phyloP scores from a whole-genome alignment of 64 coral and sea anemone genomes.

The Exaiptasia diaphana region DNA sequence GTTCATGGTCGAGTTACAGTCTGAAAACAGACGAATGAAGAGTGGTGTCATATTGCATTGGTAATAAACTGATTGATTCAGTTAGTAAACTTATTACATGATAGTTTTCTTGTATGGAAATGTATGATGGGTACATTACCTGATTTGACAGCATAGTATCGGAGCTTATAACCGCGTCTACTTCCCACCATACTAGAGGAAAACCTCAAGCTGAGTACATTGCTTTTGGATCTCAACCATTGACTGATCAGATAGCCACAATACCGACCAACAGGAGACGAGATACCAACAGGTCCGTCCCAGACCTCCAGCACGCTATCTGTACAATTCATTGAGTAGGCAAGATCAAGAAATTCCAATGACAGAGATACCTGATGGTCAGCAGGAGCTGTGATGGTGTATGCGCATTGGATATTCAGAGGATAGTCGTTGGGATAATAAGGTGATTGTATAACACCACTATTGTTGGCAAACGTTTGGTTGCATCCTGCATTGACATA shows the following conservation, averaged over 20 bases:
- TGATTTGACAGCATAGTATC: constrained; percentile 1
- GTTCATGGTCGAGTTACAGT: neutral
- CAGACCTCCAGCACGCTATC: neutral
- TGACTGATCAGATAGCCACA: constrained; percentile 4
- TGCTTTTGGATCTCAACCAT: neutral
- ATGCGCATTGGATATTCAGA: constrained; percentile 9
- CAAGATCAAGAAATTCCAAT: constrained; percentile 6
- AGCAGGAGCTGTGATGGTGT: neutral
- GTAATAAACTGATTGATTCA: neutral
- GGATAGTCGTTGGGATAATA: constrained; percentile 7
- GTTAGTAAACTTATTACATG: neutral
- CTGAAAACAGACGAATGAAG: neutral
- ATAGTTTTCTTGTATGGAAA: neutral
- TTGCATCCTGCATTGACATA: constrained; percentile 18
- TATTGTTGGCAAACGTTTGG: neutral
- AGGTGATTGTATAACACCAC: neutral
- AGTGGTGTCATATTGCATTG: neutral
- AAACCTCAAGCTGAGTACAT: neutral
- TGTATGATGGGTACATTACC: neutral
- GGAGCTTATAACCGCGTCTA: neutral
- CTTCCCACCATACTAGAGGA: neutral
- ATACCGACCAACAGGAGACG: constrained; percentile 3
- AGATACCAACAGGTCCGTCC: neutral
- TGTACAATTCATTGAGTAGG: neutral
- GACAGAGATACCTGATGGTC: neutral